Conservation (phyloP, 1,140 invertebrate species). For the Micrasema minimum region DNA sequence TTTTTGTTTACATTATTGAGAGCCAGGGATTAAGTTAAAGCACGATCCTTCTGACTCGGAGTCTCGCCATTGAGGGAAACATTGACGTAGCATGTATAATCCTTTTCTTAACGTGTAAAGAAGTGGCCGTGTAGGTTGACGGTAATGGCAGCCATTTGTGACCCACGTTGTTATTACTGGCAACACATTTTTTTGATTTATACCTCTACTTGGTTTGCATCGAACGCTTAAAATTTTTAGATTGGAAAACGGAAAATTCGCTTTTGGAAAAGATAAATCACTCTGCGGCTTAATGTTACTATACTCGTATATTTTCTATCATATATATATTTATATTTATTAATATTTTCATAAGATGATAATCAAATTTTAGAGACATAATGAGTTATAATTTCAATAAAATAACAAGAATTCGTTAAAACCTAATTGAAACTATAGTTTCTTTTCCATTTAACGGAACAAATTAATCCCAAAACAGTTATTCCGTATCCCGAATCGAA, state of each 20-base stretch:
- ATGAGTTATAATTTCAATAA: too few relatives aligned
- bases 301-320: too few relatives aligned
- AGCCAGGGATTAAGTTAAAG: too few relatives aligned
- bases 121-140: constrained; percentile 24
- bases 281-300: background rate
- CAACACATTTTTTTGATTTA: constrained; percentile 43
- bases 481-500: too few relatives aligned
- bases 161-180: constrained; percentile 43
- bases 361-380: too few relatives aligned
- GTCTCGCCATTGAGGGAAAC: background rate
- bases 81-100: background rate
- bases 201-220: constrained; percentile 38
- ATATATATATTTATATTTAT: too few relatives aligned
- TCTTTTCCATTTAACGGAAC: too few relatives aligned
- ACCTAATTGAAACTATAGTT: too few relatives aligned
- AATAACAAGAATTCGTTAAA: too few relatives aligned
- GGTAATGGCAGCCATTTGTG: constrained; percentile 30
- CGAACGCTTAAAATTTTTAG: constrained; percentile 42
- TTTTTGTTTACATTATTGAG: too few relatives aligned
- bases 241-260: constrained; percentile 36
- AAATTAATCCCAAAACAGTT: too few relatives aligned
- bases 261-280: constrained; percentile 28
- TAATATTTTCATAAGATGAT: too few relatives aligned
- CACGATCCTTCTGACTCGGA: background rate
- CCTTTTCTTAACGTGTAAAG: constrained; percentile 41